phyloP scores from a whole-genome alignment of 2,888 invertebrate species.

The Chironomus riparius region DNA sequence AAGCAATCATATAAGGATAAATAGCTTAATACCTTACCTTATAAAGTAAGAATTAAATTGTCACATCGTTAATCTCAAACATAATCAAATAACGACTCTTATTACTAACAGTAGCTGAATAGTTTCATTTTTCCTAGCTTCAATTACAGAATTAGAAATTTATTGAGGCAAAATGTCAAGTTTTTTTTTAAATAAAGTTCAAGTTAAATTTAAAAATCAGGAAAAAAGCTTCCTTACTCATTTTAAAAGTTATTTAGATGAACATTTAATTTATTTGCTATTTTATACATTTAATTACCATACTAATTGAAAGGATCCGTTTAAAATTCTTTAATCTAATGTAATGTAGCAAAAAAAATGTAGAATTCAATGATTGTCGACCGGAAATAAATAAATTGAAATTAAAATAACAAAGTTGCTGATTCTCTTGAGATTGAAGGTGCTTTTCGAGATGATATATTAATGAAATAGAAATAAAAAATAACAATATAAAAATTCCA shows the following conservation, averaged over 20 bases:
- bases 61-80: too few species aligned
- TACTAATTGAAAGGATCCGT: not conserved
- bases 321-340: not conserved
- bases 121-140: too few species aligned
- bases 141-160: too few species aligned
- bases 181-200: too few species aligned
- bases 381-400: not conserved
- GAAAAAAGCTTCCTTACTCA: too few species aligned
- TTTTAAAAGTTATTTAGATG: not conserved
- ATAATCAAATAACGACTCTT: too few species aligned
- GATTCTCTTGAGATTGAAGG: slow-evolving; percentile 8
- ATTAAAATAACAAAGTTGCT: not conserved
- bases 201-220: too few species aligned
- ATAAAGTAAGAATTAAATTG: too few species aligned
- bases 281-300: not conserved
- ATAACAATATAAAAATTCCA: not conserved
- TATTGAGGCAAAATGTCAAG: too few species aligned
- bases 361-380: not conserved
- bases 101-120: too few species aligned
- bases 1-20: too few species aligned
- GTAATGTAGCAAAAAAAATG: not conserved
- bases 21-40: too few species aligned
- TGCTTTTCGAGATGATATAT: not conserved
- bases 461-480: not conserved
- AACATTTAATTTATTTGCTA: not conserved